Evolutionary conservation across 2,113 vertebrate species (phyloP).

Genomic region (Perca flavescens): DNA sequence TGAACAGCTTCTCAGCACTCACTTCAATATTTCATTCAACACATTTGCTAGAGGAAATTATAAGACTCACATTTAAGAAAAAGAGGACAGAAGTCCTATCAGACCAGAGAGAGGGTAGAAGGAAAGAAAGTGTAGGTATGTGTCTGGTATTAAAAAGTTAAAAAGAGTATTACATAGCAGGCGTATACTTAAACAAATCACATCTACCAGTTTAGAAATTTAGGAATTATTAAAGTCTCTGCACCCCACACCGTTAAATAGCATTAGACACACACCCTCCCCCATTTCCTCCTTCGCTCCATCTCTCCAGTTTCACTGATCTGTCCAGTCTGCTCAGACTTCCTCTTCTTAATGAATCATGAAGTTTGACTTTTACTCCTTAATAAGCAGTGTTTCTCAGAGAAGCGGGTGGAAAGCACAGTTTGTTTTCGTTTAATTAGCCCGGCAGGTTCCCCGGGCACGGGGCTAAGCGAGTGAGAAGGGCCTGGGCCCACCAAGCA

Average conservation of each 20-base stretch:
- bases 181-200: constrained; percentile 8
- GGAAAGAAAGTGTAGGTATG: background rate
- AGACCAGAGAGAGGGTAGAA: constrained; percentile 12
- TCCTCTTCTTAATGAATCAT: constrained; percentile 91
- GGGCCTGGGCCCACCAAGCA: constrained; percentile 42
- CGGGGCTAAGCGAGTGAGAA: constrained; percentile 56
- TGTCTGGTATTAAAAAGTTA: constrained; percentile 5
- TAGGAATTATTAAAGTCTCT: constrained; percentile 22
- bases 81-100: constrained; percentile 41
- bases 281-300: constrained; percentile 62
- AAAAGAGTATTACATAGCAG: background rate
- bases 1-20: constrained; percentile 33
- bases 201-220: constrained; percentile 8
- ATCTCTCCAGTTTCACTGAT: constrained; percentile 64
- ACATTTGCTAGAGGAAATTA: constrained; percentile 53
- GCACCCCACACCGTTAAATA: constrained; percentile 45
- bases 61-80: constrained; percentile 40
- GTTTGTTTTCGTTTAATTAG: constrained; percentile 89
- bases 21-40: constrained; percentile 49
- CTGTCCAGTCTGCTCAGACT: constrained; percentile 79
- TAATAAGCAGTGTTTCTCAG: constrained; percentile 85
- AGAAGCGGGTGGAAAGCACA: constrained; percentile 72
- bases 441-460: constrained; percentile 70
- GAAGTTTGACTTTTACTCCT: constrained; percentile 86
- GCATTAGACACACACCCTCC: constrained; percentile 31